Percentiles rank a stretch among this genome's conserved stretches.
phyloP scores from a whole-genome alignment of 2,797 vertebrate species.

The Ctenopoma multispine region DNA sequence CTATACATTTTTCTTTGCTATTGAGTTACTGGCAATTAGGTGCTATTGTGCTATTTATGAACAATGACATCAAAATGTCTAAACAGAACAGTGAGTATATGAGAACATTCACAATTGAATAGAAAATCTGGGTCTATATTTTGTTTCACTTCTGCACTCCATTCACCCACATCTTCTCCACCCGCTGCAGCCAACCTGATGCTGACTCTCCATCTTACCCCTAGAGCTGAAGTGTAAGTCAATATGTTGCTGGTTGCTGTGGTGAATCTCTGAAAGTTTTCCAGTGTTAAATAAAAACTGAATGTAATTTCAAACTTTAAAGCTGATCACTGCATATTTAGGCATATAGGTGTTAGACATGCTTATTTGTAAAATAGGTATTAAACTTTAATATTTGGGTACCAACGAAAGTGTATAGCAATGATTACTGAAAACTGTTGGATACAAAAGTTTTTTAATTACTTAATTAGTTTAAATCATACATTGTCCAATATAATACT shows the following conservation, averaged over 20 bases:
- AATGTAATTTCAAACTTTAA: too few species aligned
- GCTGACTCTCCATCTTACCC: constrained; percentile 55
- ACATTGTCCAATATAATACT: too few species aligned
- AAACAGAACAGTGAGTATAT: constrained; percentile 6
- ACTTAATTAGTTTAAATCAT: too few species aligned
- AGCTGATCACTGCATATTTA: too few species aligned
- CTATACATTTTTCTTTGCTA: constrained; percentile 44
- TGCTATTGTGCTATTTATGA: constrained; percentile 19
- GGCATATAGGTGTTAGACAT: too few species aligned
- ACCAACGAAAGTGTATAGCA: too few species aligned
- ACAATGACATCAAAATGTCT: constrained; percentile 19
- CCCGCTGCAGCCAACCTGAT: constrained; percentile 40
- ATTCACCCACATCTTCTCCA: constrained; percentile 4
- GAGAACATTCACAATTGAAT: not conserved
- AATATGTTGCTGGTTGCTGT: constrained; percentile 63
- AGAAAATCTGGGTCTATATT: constrained; percentile 25
- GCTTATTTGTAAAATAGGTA: too few species aligned
- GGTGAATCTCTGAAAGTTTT: constrained; percentile 50
- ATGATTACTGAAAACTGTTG: too few species aligned
- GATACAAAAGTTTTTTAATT: too few species aligned
- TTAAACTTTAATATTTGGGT: too few species aligned
- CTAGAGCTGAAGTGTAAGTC: constrained; percentile 67
- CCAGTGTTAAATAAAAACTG: too few species aligned
- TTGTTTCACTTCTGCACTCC: constrained; percentile 5
- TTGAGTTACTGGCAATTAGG: constrained; percentile 27